Evolutionary conservation across 2,113 vertebrate genomes (phyloP).

Genomic region (Clarias gariepinus): DNA sequence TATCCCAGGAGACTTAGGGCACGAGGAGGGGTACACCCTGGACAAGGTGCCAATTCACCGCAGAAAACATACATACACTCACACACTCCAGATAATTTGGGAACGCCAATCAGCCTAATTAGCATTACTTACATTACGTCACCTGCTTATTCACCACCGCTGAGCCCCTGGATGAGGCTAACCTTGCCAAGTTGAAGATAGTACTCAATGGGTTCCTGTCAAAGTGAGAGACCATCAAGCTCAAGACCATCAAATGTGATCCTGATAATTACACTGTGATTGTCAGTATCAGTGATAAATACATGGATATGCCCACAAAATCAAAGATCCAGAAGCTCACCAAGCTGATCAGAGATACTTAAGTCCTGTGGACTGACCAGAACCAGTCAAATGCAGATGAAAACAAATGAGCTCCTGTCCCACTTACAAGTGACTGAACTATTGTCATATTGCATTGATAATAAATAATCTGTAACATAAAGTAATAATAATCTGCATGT

Average conservation of each 20-base stretch:
- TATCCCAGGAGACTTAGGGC: too few relatives aligned
- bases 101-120: too few relatives aligned
- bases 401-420: neutral
- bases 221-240: slow-evolving; percentile 84
- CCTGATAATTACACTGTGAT: slow-evolving; percentile 73
- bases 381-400: slow-evolving; percentile 31
- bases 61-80: too few relatives aligned
- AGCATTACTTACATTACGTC: too few relatives aligned
- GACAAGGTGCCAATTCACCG: too few relatives aligned
- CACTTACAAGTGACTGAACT: slow-evolving; percentile 31
- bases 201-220: slow-evolving; percentile 85
- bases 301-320: slow-evolving; percentile 92
- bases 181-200: slow-evolving; percentile 81
- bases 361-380: slow-evolving; percentile 71
- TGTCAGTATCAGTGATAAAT: slow-evolving; percentile 93
- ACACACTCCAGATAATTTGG: too few relatives aligned
- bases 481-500: too few relatives aligned
- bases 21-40: too few relatives aligned
- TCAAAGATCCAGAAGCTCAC: slow-evolving; percentile 93
- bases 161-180: slow-evolving; percentile 86
- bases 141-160: too few relatives aligned
- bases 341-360: slow-evolving; percentile 80
- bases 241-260: slow-evolving; percentile 72
- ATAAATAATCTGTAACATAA: slow-evolving; percentile 58
- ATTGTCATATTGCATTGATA: slow-evolving; percentile 50